Evolutionary conservation across 30 jellyfish, hydroid and myxozoan species (phyloP).

Genomic region (Chironex yamaguchii): DNA sequence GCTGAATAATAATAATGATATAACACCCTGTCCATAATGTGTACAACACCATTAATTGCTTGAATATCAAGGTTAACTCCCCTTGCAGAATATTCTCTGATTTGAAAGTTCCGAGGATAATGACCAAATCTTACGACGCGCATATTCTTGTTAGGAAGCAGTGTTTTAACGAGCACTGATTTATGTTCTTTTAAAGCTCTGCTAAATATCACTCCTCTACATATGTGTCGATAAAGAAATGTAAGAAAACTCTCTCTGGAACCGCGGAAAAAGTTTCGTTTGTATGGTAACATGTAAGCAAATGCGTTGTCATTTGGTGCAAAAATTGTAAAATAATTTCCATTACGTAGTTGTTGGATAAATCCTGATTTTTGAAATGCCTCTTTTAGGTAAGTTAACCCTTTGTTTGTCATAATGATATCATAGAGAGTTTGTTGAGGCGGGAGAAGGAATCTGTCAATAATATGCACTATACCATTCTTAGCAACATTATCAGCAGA

Average conservation of each 20-base stretch:
- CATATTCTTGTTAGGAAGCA: not conserved
- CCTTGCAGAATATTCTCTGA: not conserved
- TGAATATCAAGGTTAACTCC: not conserved
- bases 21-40: constrained; percentile 64
- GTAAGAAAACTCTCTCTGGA: not conserved
- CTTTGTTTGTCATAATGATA: constrained; percentile 49
- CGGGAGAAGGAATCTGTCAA: constrained; percentile 31
- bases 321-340: constrained; percentile 40
- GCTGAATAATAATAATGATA: too few species aligned
- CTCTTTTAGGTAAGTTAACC: constrained; percentile 65
- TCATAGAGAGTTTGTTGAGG: constrained; percentile 42
- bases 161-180: not conserved
- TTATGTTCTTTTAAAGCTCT: not conserved
- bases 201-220: not conserved
- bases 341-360: constrained; percentile 14
- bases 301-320: constrained; percentile 78
- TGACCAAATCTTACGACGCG: not conserved
- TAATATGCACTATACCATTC: constrained; percentile 73
- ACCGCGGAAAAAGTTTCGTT: not conserved
- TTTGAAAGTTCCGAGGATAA: not conserved
- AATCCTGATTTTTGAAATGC: constrained; percentile 52
- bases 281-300: constrained; percentile 8
- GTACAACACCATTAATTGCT: constrained; percentile 66
- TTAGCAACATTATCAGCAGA: constrained; percentile 49
- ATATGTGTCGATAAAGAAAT: not conserved